Conservation (phyloP, 2,113 vertebrate species). For the Puntigrus tetrazona region DNA sequence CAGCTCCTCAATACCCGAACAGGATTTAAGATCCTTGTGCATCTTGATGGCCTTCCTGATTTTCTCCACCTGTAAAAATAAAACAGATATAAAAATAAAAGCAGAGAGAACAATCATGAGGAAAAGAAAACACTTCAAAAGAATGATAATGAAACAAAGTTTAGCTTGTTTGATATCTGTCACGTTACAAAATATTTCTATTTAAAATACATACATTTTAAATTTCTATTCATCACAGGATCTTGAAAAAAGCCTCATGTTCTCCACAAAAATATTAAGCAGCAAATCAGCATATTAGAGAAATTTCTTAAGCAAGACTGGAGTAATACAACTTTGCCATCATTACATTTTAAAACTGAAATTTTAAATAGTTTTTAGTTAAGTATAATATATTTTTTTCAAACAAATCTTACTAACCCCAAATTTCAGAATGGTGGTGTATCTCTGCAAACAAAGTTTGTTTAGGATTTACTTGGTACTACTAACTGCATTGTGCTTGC, state of each 20-base stretch:
- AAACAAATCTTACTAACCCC: background rate
- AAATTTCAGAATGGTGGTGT: background rate
- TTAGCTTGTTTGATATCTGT: background rate
- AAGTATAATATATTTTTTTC: background rate
- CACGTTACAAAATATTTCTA: too few relatives aligned
- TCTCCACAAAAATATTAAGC: background rate
- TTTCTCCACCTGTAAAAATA: slow-evolving; percentile 85
- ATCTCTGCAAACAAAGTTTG: background rate
- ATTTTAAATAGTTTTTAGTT: background rate
- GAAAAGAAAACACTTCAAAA: background rate
- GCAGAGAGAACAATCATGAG: background rate
- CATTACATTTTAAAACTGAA: too few relatives aligned
- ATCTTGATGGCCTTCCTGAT: slow-evolving; percentile 79
- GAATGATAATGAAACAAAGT: background rate
- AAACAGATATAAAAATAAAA: background rate
- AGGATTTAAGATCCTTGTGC: slow-evolving; percentile 64
- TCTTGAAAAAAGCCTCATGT: background rate
- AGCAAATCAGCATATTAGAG: background rate
- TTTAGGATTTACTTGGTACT: background rate
- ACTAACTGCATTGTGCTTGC: background rate
- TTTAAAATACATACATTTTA: too few relatives aligned
- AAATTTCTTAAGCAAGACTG: background rate
- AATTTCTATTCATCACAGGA: background rate
- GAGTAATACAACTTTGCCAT: background rate
- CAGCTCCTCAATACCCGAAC: slow-evolving; percentile 70